A percentile compares a stretch with the other conserved stretches of the same genome.
Evolutionary conservation across 2,888 invertebrate species (phyloP).

Genomic region (Polydesmus complanatus): DNA sequence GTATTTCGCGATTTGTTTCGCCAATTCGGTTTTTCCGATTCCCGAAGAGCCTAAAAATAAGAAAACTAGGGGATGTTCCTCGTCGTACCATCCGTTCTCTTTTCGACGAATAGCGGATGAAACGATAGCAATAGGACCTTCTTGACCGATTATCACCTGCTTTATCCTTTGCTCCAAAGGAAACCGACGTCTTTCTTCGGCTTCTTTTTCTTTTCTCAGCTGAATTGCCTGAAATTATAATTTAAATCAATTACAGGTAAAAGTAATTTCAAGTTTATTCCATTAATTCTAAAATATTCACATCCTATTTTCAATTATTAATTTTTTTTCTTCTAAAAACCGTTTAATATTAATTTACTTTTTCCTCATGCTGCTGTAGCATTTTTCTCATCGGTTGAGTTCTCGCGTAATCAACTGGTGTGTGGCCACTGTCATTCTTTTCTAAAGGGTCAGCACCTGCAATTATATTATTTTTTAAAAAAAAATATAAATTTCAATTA

Average conservation of each 20-base stretch:
- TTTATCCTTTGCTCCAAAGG: conserved; percentile 70
- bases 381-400: conserved; percentile 42
- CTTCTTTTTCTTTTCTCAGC: conserved; percentile 45
- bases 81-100: conserved; percentile 87
- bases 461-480: not conserved
- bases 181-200: conserved; percentile 63
- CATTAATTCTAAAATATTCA: not conserved
- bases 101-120: conserved; percentile 72
- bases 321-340: not conserved
- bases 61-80: conserved; percentile 81
- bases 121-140: conserved; percentile 60
- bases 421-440: conserved; percentile 64
- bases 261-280: not conserved
- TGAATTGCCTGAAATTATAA: conserved; percentile 23
- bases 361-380: conserved; percentile 1
- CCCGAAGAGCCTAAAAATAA: conserved; percentile 86
- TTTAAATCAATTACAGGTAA: not conserved
- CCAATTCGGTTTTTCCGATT: conserved; percentile 81
- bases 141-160: conserved; percentile 73
- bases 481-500: not conserved
- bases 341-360: not conserved
- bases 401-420: conserved; percentile 56
- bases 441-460: conserved; percentile 40
- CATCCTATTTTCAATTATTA: not conserved
- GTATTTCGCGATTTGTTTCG: conserved; percentile 74